Evolutionary conservation across 2,113 vertebrate species (phyloP).

Genomic region (Psammodynastes pulverulentus): DNA sequence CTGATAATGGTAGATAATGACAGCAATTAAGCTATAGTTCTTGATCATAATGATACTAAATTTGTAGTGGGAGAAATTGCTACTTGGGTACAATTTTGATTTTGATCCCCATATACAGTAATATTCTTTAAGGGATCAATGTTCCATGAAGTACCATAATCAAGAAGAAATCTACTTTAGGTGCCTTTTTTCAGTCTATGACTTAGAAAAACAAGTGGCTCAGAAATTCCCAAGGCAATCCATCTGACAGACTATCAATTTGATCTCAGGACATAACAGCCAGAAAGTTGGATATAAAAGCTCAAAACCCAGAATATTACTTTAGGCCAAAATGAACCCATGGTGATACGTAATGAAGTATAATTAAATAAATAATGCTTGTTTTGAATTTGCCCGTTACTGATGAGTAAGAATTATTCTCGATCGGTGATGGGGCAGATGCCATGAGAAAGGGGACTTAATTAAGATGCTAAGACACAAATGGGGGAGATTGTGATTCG

Average conservation of each 20-base stretch:
- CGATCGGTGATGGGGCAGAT: background rate
- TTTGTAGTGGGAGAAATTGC: background rate
- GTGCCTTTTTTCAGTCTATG: background rate
- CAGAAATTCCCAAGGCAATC: background rate
- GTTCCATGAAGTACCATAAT: background rate
- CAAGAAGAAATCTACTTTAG: background rate
- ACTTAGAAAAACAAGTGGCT: background rate
- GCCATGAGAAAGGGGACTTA: background rate
- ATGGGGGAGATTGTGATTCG: background rate
- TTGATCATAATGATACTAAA: background rate
- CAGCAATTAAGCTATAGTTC: background rate
- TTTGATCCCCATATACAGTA: background rate
- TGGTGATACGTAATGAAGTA: background rate
- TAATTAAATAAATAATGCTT: constrained; percentile 8
- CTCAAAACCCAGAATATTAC: background rate
- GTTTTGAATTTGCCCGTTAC: background rate
- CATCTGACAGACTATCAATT: background rate
- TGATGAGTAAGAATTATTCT: background rate
- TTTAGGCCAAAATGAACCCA: background rate
- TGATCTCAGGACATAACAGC: background rate
- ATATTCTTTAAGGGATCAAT: background rate
- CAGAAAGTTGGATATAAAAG: background rate
- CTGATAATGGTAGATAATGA: background rate
- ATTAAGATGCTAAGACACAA: constrained; percentile 10
- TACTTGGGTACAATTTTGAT: background rate